Percentiles rank a stretch among this genome's conserved stretches.
These are phyloP conservation scores for Cyrtonyx montezumae DNA, from an alignment of 2,113 vertebrate genomes.

Conservation along the genomic window DNA sequence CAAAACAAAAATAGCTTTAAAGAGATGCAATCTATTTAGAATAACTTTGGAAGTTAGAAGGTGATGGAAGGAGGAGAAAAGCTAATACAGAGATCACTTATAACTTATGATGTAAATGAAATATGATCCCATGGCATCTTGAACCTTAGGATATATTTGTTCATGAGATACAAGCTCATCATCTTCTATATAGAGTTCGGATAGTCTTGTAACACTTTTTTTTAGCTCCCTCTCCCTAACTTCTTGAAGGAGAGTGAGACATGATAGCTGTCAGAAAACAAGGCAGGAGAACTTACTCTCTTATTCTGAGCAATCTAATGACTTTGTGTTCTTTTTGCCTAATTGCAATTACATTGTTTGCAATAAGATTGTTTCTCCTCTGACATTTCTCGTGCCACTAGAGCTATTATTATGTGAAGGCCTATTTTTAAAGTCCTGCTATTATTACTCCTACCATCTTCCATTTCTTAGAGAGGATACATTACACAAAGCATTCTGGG, in stretches of 20 bases:
- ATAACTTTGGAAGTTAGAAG: slow-evolving; percentile 16
- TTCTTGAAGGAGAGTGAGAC: not conserved
- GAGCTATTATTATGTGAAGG: not conserved
- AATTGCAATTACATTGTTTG: not conserved
- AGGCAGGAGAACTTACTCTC: not conserved
- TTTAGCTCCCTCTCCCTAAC: not conserved
- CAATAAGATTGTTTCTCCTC: not conserved
- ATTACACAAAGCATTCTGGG: not conserved
- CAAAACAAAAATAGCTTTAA: slow-evolving; percentile 44
- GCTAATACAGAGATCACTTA: slow-evolving; percentile 48
- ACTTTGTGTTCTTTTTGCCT: not conserved
- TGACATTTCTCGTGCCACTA: not conserved
- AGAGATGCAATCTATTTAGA: slow-evolving; percentile 19
- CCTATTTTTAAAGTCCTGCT: not conserved
- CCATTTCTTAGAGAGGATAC: not conserved
- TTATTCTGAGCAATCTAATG: not conserved
- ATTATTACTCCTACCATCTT: not conserved
- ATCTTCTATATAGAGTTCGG: not conserved
- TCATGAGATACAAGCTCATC: slow-evolving; percentile 3
- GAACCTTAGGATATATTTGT: slow-evolving; percentile 33
- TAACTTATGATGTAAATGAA: slow-evolving; percentile 57
- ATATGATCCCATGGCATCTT: slow-evolving; percentile 6
- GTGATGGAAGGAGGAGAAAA: slow-evolving; percentile 54
- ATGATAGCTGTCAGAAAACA: not conserved
- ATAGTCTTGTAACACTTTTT: not conserved